Evolutionary conservation across 2,113 vertebrate genomes (phyloP), one percentile per base, ranked within the genome.

Genomic region (Macrotus californicus): DNA sequence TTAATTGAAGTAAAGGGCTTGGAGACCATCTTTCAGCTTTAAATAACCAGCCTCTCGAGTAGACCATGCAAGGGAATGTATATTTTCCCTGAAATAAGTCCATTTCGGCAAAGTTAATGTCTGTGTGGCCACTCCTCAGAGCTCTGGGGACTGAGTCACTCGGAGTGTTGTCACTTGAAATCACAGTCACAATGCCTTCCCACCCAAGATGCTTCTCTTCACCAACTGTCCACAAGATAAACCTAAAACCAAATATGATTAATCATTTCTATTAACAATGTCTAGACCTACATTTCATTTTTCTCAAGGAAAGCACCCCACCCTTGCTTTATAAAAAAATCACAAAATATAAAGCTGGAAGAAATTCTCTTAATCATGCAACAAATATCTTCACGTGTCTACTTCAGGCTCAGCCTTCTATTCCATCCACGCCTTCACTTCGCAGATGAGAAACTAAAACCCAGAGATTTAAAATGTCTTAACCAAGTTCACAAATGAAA

Each of bases 281-380:
- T 29, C 43, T 80, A 83, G 41, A 86, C 12, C 15, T 61, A 66
- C 46, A 61, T 64, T 92, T 79, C 21, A 1, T 46, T 89, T 80
- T 80, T 84, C 46, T 18, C 34, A 50, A 91, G 13, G 36, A 86
- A 50, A 94, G n/a, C 13, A 43, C 26, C 21, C n/a, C 5, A 48
- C 24, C 8, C 19, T 67, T 82, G 48, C 91, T 46, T 95, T 88
- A 52, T 89, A 88, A 89, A 93, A 89, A 93, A 89, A 95, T 77
- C 48, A 54, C 46, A 92, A 94, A 95, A 87, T 46, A 87, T 19
- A 90, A 93, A 94, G 18, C 66, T 67, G 31, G 39, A 92, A 86
- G 11, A 50, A 31, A 89, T 64, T 93, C 14, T 90, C 48, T 83
- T 66, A 73, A 50, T 87, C 31, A 66, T n/a, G 12, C 31, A 90